Conservation (phyloP, 2,113 vertebrate genomes). For the Siphamia tubifer region DNA sequence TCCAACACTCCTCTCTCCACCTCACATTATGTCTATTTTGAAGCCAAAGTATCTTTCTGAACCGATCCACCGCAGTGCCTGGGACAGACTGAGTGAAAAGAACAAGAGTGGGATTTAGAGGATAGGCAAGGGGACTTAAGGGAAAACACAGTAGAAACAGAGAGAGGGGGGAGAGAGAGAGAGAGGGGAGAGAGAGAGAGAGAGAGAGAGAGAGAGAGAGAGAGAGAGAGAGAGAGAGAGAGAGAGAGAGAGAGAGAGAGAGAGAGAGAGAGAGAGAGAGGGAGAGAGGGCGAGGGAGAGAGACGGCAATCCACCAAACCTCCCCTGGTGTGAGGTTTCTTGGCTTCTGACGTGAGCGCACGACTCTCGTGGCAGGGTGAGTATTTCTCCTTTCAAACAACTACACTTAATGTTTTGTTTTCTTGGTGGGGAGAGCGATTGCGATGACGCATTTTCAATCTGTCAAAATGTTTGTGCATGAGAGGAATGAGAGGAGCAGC, state of each 20-base stretch:
- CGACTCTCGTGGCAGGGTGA: slow-evolving; percentile 73
- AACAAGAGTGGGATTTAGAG: slow-evolving; percentile 67
- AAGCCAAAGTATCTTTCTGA: slow-evolving; percentile 61
- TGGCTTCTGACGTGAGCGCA: slow-evolving; percentile 66
- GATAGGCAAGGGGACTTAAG: slow-evolving; percentile 64
- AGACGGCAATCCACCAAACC: slow-evolving; percentile 42
- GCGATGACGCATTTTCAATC: slow-evolving; percentile 1
- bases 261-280: slow-evolving; percentile 13
- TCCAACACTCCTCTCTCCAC: slow-evolving; percentile 13
- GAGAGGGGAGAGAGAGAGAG: no score
- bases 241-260: slow-evolving; percentile 2
- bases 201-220: no score
- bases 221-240: no score
- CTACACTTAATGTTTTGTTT: background rate
- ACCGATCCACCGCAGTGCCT: slow-evolving; percentile 75
- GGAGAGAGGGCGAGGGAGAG: slow-evolving; percentile 1
- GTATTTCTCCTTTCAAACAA: slow-evolving; percentile 33
- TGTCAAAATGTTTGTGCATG: background rate
- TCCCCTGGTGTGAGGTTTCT: slow-evolving; percentile 65
- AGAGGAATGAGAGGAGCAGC: slow-evolving; percentile 24
- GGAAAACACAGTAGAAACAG: slow-evolving; percentile 15
- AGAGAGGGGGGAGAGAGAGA: no score
- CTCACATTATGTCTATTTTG: slow-evolving; percentile 42
- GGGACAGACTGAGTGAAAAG: slow-evolving; percentile 63
- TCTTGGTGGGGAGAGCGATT: background rate